phyloP scores from a whole-genome alignment of 2,797 vertebrate species.

The Salmo trutta region DNA sequence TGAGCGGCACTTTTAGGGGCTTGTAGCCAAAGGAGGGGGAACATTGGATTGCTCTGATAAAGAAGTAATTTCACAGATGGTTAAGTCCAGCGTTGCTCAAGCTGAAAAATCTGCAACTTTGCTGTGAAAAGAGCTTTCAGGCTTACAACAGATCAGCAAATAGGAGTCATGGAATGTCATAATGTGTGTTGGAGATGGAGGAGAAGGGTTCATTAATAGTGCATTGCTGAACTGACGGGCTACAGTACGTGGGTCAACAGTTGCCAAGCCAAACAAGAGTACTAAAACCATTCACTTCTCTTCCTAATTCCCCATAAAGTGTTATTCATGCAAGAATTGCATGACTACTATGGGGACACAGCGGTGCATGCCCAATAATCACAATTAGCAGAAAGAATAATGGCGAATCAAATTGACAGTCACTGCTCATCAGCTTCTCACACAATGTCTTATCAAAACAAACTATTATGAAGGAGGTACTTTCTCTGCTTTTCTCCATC shows the following conservation, averaged over 20 bases:
- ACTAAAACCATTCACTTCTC: slow-evolving; percentile 87
- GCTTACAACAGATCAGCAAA: slow-evolving; percentile 1
- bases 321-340: slow-evolving; percentile 92
- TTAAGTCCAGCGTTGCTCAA: slow-evolving; percentile 85
- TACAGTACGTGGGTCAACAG: slow-evolving; percentile 90
- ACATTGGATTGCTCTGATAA: not conserved
- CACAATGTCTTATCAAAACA: slow-evolving; percentile 93
- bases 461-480: slow-evolving; percentile 91
- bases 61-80: slow-evolving; percentile 99
- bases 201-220: slow-evolving; percentile 82
- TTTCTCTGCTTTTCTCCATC: slow-evolving; percentile 61
- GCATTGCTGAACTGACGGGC: slow-evolving; percentile 90
- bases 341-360: slow-evolving; percentile 91
- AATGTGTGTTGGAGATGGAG: slow-evolving; percentile 22
- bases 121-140: slow-evolving; percentile 50
- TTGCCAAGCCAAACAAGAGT: slow-evolving; percentile 88
- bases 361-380: slow-evolving; percentile 89
- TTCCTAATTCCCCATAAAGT: slow-evolving; percentile 90
- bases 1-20: slow-evolving; percentile 67
- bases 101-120: slow-evolving; percentile 99
- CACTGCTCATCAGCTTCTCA: slow-evolving; percentile 90
- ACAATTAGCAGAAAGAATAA: slow-evolving; percentile 93
- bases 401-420: slow-evolving; percentile 92
- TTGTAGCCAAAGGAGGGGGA: slow-evolving; percentile 66
- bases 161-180: no score